These are phyloP conservation scores for Syrphus vitripennis DNA, from an alignment of 2,888 invertebrate genomes.

Conservation along the genomic window DNA sequence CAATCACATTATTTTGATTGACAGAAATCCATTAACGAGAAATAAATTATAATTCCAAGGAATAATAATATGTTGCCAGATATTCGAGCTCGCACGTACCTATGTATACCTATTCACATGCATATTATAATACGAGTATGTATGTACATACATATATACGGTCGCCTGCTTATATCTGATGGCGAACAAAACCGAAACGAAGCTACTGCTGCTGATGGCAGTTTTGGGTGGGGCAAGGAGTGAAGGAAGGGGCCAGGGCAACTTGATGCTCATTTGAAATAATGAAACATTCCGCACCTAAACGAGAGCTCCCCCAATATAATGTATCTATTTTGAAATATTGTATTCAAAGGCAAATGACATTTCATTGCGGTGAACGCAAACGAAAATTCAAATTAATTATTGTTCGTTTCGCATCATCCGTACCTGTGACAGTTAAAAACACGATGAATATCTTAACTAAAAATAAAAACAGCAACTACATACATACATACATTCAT, in stretches of 20 bases:
- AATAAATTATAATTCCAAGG: slow-evolving; percentile 72
- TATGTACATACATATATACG: background rate
- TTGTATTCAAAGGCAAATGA: slow-evolving; percentile 67
- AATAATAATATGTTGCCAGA: slow-evolving; percentile 66
- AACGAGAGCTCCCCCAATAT: slow-evolving; percentile 38
- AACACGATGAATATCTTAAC: slow-evolving; percentile 57
- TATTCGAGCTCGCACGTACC: slow-evolving; percentile 58
- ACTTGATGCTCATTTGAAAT: slow-evolving; percentile 58
- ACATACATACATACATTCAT: background rate
- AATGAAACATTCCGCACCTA: slow-evolving; percentile 70
- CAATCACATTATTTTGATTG: slow-evolving; percentile 71
- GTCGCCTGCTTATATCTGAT: slow-evolving; percentile 15
- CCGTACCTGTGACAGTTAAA: slow-evolving; percentile 70
- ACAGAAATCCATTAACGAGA: slow-evolving; percentile 72
- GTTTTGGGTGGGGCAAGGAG: slow-evolving; percentile 21
- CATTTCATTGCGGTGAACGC: slow-evolving; percentile 64
- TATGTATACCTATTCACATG: background rate
- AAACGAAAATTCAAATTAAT: slow-evolving; percentile 70
- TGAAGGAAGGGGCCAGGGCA: slow-evolving; percentile 1
- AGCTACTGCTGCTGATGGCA: slow-evolving; percentile 24
- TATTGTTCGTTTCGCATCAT: slow-evolving; percentile 71
- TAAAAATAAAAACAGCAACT: slow-evolving; percentile 60
- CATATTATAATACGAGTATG: too few relatives aligned
- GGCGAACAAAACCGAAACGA: slow-evolving; percentile 14
- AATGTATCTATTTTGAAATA: slow-evolving; percentile 67